A percentile compares a stretch with the other conserved stretches of the same genome.
These are phyloP conservation scores for Diaprepes abbreviatus DNA, from an alignment of 2,888 invertebrate genomes.

Conservation along the genomic window DNA sequence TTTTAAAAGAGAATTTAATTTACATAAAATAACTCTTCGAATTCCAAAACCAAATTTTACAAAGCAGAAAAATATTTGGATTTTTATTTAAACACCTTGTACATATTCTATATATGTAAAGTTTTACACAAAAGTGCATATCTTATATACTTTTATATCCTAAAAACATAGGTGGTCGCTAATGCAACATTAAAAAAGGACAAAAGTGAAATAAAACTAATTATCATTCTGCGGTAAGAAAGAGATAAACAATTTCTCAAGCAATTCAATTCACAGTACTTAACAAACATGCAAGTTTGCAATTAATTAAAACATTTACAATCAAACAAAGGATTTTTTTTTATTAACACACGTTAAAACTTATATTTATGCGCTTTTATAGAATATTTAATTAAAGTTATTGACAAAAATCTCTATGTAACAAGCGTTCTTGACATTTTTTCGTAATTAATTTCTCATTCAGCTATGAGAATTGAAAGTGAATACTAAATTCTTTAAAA, in stretches of 20 bases:
- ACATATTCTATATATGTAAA: too few species aligned
- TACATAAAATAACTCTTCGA: too few species aligned
- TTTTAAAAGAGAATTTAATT: too few species aligned
- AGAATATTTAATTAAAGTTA: conserved; percentile 4
- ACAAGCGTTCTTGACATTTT: conserved; percentile 15
- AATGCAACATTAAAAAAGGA: too few species aligned
- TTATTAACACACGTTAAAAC: neutral
- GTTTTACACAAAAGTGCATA: too few species aligned
- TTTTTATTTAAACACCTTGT: too few species aligned
- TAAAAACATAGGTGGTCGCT: too few species aligned
- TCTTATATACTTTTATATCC: too few species aligned
- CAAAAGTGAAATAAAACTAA: too few species aligned
- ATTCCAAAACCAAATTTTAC: too few species aligned
- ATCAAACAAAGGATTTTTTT: neutral
- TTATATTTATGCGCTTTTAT: neutral
- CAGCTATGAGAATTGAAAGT: conserved; percentile 5
- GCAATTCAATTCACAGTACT: neutral
- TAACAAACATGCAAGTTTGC: neutral
- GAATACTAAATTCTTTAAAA: neutral
- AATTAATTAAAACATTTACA: neutral
- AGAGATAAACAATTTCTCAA: neutral
- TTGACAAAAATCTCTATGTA: neutral
- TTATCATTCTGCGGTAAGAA: too few species aligned
- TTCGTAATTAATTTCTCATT: conserved; percentile 11
- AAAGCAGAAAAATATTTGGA: too few species aligned